These are phyloP conservation scores for Ianthella basta DNA, from an alignment of 37 sponge, comb jelly and placozoan genomes.

Conservation along the genomic window DNA sequence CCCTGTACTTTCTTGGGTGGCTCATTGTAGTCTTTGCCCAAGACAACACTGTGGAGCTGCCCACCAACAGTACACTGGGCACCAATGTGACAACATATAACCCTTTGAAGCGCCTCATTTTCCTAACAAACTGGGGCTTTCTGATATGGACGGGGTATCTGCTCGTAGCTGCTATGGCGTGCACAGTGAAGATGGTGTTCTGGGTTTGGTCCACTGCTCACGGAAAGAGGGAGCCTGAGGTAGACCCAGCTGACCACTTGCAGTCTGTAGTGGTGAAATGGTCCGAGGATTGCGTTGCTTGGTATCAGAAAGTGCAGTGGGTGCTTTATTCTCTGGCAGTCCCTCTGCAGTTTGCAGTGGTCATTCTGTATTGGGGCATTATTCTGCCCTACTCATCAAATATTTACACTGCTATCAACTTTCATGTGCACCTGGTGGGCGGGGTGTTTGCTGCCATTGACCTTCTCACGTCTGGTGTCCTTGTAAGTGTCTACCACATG, in stretches of 20 bases:
- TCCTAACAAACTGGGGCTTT: conserved; percentile 77
- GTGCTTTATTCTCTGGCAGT: conserved; percentile 28
- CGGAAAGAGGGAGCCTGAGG: neutral
- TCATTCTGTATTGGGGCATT: conserved; percentile 62
- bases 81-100: no score
- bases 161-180: conserved; percentile 44
- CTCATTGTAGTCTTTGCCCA: conserved; percentile 24
- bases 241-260: neutral
- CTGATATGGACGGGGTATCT: conserved; percentile 42
- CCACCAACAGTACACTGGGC: no score
- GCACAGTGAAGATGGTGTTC: conserved; percentile 29
- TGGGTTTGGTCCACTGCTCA: neutral
- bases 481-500: conserved; percentile 52
- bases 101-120: conserved; percentile 58
- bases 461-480: conserved; percentile 37
- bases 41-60: no score
- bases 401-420: conserved; percentile 32
- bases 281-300: conserved; percentile 27
- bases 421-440: conserved; percentile 55
- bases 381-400: conserved; percentile 15
- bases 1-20: conserved; percentile 62
- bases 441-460: conserved; percentile 61
- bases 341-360: conserved; percentile 23
- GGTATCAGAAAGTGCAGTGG: conserved; percentile 81
- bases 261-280: neutral